These are phyloP conservation scores for Podargus strigoides DNA, from an alignment of 2,797 vertebrate genomes.

Conservation along the genomic window DNA sequence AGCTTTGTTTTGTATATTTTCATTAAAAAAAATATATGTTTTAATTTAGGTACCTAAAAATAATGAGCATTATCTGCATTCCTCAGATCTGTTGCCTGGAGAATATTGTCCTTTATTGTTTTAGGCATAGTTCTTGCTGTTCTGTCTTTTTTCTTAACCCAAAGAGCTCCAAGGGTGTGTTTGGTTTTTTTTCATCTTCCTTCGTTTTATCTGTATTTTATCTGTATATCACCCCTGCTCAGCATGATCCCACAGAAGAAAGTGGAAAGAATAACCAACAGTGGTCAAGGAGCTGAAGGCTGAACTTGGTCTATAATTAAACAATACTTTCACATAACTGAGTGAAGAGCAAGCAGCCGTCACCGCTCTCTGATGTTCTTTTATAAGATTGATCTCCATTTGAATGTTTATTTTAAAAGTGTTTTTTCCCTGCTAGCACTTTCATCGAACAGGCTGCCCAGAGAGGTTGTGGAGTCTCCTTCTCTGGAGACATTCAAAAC, in stretches of 20 bases:
- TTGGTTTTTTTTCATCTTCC: background rate
- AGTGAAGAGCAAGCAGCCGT: conserved; percentile 25
- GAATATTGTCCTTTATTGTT: conserved; percentile 45
- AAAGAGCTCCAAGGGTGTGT: background rate
- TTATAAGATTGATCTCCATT: conserved; percentile 33
- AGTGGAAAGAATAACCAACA: conserved; percentile 34
- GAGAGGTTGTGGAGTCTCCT: too few species aligned
- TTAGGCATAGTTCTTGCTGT: conserved; percentile 21
- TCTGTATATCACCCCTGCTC: background rate
- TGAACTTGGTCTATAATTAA: conserved; percentile 62
- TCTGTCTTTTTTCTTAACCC: conserved; percentile 49
- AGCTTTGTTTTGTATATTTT: conserved; percentile 21
- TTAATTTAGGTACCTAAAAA: background rate
- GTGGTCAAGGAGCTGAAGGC: conserved; percentile 48
- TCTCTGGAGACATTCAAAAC: too few species aligned
- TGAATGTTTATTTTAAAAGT: conserved; percentile 40
- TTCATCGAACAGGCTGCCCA: too few species aligned
- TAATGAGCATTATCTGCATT: background rate
- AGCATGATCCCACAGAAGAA: conserved; percentile 15
- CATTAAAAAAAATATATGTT: background rate
- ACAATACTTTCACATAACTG: background rate
- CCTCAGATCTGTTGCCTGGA: conserved; percentile 26
- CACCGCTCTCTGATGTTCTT: conserved; percentile 28
- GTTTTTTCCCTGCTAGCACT: background rate
- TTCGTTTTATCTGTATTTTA: background rate